These are phyloP conservation scores for Ochropleura leucogaster DNA, from an alignment of 2,888 invertebrate species.

Conservation along the genomic window DNA sequence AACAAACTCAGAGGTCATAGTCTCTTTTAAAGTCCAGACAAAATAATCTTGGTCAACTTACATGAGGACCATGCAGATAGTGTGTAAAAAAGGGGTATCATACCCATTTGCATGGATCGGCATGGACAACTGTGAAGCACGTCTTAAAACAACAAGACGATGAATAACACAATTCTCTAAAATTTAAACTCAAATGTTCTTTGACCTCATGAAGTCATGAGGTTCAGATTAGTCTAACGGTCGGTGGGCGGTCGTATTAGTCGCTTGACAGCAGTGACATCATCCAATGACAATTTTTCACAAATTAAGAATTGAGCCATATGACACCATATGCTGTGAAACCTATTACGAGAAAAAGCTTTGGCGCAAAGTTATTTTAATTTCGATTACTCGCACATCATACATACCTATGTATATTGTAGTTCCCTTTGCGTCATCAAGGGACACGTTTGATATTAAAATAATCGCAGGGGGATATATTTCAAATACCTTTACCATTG, in stretches of 20 bases:
- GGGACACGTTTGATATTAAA: not conserved
- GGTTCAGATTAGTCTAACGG: conserved; percentile 8
- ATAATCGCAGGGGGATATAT: not conserved
- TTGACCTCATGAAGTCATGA: conserved; percentile 8
- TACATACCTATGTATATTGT: not conserved
- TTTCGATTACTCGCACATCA: not conserved
- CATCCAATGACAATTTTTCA: conserved; percentile 12
- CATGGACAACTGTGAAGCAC: not conserved
- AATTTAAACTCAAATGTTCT: not conserved
- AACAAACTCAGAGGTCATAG: too few relatives aligned
- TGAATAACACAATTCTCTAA: not conserved
- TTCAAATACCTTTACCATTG: conserved; percentile 3
- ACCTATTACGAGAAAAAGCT: not conserved
- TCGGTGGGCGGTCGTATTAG: not conserved
- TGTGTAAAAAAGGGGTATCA: too few relatives aligned
- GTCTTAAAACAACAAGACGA: not conserved
- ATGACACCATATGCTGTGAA: not conserved
- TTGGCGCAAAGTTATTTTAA: not conserved
- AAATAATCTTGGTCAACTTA: too few relatives aligned
- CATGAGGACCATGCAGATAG: too few relatives aligned
- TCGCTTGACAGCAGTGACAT: conserved; percentile 1
- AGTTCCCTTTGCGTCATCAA: not conserved
- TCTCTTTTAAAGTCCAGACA: too few relatives aligned
- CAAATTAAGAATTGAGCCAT: not conserved
- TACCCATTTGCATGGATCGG: not conserved